phyloP scores from a whole-genome alignment of 2,797 vertebrate species.

The Crotalus adamanteus region DNA sequence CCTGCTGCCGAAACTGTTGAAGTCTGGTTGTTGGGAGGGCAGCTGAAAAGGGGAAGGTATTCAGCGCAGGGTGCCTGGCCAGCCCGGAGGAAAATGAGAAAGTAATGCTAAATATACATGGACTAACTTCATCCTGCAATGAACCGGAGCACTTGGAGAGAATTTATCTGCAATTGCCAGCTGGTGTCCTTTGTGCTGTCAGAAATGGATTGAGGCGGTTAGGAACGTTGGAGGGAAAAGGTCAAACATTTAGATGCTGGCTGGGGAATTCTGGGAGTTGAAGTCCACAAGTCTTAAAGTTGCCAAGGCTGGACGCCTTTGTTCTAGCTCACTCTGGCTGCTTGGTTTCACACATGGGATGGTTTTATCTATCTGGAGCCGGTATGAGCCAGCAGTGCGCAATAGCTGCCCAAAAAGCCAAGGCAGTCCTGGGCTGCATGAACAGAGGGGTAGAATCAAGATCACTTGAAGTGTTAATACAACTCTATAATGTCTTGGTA shows the following conservation, averaged over 20 bases:
- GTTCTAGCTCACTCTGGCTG: background rate
- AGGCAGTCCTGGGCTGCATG: no score
- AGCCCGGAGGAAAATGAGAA: slow-evolving; percentile 32
- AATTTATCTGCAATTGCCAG: slow-evolving; percentile 22
- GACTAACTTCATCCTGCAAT: slow-evolving; percentile 23
- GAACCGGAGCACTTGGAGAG: slow-evolving; percentile 7
- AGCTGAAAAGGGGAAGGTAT: slow-evolving; percentile 24
- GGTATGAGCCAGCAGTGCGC: no score
- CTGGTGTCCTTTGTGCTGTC: background rate
- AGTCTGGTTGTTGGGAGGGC: slow-evolving; percentile 10
- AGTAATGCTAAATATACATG: slow-evolving; percentile 25
- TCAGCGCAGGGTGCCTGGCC: background rate
- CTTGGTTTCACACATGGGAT: background rate
- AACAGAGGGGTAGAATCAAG: no score
- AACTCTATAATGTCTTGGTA: no score
- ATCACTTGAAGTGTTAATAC: no score
- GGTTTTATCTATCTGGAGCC: background rate
- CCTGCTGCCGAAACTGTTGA: slow-evolving; percentile 39
- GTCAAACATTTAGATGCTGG: background rate
- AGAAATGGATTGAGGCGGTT: background rate
- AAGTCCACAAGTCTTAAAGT: no score
- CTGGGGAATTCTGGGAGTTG: no score
- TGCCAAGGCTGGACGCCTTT: no score
- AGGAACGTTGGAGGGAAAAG: background rate
- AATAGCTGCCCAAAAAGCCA: no score